Percentiles rank a stretch among this genome's conserved stretches.
These are phyloP conservation scores for Drosophila sordidula DNA, from an alignment of 2,888 invertebrate species.

Conservation along the genomic window DNA sequence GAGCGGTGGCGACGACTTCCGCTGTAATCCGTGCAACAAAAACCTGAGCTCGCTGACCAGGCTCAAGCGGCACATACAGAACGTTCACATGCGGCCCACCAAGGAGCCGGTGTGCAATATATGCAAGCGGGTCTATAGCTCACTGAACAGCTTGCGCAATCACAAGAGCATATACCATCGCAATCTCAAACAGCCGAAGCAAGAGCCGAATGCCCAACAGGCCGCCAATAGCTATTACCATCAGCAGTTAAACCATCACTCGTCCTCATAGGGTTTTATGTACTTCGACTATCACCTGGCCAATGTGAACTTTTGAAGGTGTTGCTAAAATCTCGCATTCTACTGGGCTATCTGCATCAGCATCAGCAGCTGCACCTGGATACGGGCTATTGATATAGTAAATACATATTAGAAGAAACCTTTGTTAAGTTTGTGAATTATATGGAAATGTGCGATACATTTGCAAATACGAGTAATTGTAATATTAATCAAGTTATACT, in stretches of 20 bases:
- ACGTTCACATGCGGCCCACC: conserved; percentile 95
- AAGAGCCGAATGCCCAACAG: conserved; percentile 76
- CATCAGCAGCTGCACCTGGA: conserved; percentile 6
- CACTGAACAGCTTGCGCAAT: conserved; percentile 95
- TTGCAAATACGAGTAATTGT: conserved; percentile 32
- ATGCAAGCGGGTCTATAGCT: conserved; percentile 96
- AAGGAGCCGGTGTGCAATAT: conserved; percentile 96
- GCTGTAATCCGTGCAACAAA: conserved; percentile 96
- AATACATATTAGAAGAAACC: conserved; percentile 26
- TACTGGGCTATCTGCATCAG: conserved; percentile 14
- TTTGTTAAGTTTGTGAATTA: conserved; percentile 59
- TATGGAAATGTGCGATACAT: conserved; percentile 17
- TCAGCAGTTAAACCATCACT: conserved; percentile 81
- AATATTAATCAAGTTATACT: conserved; percentile 30
- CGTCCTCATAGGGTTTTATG: conserved; percentile 84
- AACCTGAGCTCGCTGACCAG: conserved; percentile 94
- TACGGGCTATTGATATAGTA: conserved; percentile 21
- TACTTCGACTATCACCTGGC: conserved; percentile 82
- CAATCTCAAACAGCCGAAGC: conserved; percentile 90
- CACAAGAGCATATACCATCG: conserved; percentile 97
- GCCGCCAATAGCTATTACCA: conserved; percentile 66
- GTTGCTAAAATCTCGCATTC: background rate
- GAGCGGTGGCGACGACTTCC: conserved; percentile 91
- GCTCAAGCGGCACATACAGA: conserved; percentile 96
- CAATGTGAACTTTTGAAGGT: conserved; percentile 77